Percentiles rank a stretch among this genome's conserved stretches.
These are phyloP conservation scores for Nymphalis io DNA, from an alignment of 1,140 invertebrate genomes.

Conservation along the genomic window DNA sequence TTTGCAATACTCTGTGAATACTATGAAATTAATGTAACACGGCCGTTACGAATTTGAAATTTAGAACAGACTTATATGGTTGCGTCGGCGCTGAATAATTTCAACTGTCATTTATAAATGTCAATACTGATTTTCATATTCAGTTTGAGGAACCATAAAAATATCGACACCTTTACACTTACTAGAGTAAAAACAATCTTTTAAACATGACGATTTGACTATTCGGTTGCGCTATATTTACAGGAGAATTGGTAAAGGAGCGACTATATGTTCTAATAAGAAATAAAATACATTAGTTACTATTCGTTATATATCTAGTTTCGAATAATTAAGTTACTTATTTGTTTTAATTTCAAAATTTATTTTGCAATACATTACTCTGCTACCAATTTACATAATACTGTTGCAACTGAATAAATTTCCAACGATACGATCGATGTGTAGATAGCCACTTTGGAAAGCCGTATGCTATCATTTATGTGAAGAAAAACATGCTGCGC, in stretches of 20 bases:
- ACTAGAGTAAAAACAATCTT: constrained; percentile 17
- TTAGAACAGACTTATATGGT: constrained; percentile 59
- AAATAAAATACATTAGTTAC: not conserved
- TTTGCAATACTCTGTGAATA: constrained; percentile 44
- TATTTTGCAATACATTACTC: constrained; percentile 2
- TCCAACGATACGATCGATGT: constrained; percentile 10
- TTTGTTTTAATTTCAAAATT: not conserved
- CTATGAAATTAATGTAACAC: constrained; percentile 67
- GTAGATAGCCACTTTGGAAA: constrained; percentile 13
- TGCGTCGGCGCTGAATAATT: constrained; percentile 59
- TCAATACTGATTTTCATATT: constrained; percentile 60
- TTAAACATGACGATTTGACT: not conserved
- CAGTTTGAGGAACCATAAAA: constrained; percentile 36
- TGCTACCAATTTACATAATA: not conserved
- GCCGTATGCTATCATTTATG: constrained; percentile 14
- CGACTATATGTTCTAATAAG: not conserved
- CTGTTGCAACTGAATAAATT: constrained; percentile 15
- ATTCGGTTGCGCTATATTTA: not conserved
- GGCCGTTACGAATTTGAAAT: constrained; percentile 66
- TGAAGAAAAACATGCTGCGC: constrained; percentile 27
- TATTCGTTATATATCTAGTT: not conserved
- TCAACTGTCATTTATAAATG: constrained; percentile 60
- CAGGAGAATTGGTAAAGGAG: not conserved
- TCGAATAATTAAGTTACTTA: not conserved
- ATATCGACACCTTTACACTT: constrained; percentile 24